phyloP scores from a whole-genome alignment of 2,113 vertebrate genomes.

The Thymallus thymallus region DNA sequence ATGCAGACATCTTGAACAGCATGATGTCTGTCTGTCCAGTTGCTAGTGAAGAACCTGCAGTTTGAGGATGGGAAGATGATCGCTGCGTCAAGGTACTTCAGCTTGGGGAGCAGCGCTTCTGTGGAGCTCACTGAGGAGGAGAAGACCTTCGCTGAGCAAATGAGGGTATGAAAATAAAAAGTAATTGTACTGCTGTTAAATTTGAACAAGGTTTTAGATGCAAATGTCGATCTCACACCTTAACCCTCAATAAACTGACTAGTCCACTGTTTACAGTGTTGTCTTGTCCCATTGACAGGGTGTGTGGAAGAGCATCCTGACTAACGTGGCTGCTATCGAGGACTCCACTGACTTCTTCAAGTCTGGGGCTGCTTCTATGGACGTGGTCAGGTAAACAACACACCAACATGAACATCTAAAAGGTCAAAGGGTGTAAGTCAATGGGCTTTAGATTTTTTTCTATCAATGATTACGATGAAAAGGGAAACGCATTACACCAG shows the following conservation, averaged over 20 bases:
- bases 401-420: too few relatives aligned
- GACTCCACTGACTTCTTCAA: slow-evolving; percentile 88
- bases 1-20: too few relatives aligned
- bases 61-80: slow-evolving; percentile 86
- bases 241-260: too few relatives aligned
- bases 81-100: slow-evolving; percentile 78
- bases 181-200: too few relatives aligned
- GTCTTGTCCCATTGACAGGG: slow-evolving; percentile 54
- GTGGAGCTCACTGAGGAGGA: slow-evolving; percentile 81
- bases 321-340: slow-evolving; percentile 72
- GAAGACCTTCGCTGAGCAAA: slow-evolving; percentile 69
- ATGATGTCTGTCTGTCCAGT: too few relatives aligned
- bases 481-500: too few relatives aligned
- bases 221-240: too few relatives aligned
- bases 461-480: too few relatives aligned
- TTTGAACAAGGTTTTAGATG: too few relatives aligned
- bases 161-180: slow-evolving; percentile 75
- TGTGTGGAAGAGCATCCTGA: slow-evolving; percentile 82
- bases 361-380: slow-evolving; percentile 85
- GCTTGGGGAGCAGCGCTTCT: slow-evolving; percentile 56
- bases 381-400: slow-evolving; percentile 80
- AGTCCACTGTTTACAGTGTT: too few relatives aligned
- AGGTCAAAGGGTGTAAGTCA: too few relatives aligned
- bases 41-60: slow-evolving; percentile 71
- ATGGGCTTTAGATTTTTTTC: too few relatives aligned